Conservation (phyloP, 1,140 invertebrate species). For the Hyphantria cunea region DNA sequence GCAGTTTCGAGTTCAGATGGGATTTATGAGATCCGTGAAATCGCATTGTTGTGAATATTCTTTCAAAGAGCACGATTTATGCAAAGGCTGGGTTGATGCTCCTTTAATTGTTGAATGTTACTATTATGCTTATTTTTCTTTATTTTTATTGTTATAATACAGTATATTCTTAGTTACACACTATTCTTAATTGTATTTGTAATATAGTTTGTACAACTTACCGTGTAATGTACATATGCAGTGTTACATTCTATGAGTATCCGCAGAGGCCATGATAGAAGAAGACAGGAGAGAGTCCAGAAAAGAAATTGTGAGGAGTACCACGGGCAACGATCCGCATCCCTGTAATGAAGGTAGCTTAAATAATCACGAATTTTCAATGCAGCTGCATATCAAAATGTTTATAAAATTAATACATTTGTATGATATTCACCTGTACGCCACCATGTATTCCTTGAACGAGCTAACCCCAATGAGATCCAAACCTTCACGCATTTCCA, state of each 20-base stretch:
- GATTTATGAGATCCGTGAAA: too few relatives aligned
- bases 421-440: constrained; percentile 67
- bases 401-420: background rate
- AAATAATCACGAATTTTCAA: constrained; percentile 19
- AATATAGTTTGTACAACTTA: constrained; percentile 48
- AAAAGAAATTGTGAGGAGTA: constrained; percentile 85
- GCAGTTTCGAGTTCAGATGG: too few relatives aligned
- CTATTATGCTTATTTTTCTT: too few relatives aligned
- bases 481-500: constrained; percentile 94
- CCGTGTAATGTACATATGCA: constrained; percentile 90
- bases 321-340: constrained; percentile 84
- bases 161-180: too few relatives aligned
- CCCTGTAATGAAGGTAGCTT: constrained; percentile 76
- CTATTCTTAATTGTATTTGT: too few relatives aligned
- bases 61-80: too few relatives aligned
- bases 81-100: too few relatives aligned
- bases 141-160: too few relatives aligned
- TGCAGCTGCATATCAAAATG: background rate
- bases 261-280: constrained; percentile 92
- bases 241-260: constrained; percentile 93
- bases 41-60: too few relatives aligned
- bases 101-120: too few relatives aligned
- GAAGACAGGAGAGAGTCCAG: constrained; percentile 88
- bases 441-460: constrained; percentile 87
- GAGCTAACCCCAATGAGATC: constrained; percentile 85